Conservation (phyloP, 1,140 invertebrate genomes). For the Lucilia sericata region DNA sequence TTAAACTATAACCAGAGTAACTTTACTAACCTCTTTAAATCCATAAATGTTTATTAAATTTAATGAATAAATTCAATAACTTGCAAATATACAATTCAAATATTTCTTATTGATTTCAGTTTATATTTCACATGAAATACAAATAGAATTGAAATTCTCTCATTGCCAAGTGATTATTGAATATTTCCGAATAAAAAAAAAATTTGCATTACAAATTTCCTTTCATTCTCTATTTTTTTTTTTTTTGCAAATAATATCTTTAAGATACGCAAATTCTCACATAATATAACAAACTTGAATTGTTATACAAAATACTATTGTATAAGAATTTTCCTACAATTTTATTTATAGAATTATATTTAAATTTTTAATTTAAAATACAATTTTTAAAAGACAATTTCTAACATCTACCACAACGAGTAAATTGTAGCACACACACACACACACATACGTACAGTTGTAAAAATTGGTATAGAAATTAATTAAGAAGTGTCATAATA, state of each 20-base stretch:
- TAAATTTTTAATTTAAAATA: not conserved
- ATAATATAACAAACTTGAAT: not conserved
- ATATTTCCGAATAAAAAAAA: not conserved
- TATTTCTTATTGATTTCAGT: conserved; percentile 16
- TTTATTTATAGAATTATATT: not conserved
- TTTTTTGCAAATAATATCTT: not conserved
- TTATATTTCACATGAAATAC: not conserved
- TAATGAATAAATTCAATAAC: not conserved
- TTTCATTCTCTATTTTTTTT: conserved; percentile 10
- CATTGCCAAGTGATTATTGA: not conserved
- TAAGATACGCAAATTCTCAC: not conserved
- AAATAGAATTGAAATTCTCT: not conserved
- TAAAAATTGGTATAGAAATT: not conserved
- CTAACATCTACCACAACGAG: not conserved
- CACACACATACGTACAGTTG: not conserved
- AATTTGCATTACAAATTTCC: conserved; percentile 29
- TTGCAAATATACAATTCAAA: conserved; percentile 1
- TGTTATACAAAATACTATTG: no score
- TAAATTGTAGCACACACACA: not conserved
- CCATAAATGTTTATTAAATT: conserved; percentile 2
- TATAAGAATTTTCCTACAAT: no score
- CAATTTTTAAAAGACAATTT: no score
- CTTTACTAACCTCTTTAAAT: not conserved
- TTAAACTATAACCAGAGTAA: no score
- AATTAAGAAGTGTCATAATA: conserved; percentile 44